Conservation (phyloP, 2,888 invertebrate species). For the Stenoptilia bipunctidactyla region DNA sequence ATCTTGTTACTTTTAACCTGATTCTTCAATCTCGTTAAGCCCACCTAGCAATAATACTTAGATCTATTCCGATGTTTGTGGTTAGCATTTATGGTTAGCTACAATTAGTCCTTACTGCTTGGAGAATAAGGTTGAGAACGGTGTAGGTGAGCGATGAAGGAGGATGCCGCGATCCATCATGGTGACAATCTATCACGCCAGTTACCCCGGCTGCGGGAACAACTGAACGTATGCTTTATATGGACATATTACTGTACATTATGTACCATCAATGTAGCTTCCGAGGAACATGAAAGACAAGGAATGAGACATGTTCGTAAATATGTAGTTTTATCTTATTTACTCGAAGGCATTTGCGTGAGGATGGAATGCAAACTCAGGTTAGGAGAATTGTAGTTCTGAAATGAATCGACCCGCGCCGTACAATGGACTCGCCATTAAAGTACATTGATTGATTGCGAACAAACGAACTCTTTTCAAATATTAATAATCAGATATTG, state of each 20-base stretch:
- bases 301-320: too few relatives aligned
- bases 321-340: too few relatives aligned
- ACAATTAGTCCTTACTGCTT: conserved; percentile 22
- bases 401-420: too few relatives aligned
- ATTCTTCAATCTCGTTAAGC: conserved; percentile 10
- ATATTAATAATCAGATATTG: not conserved
- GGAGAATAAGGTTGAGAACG: not conserved
- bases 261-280: conserved; percentile 1
- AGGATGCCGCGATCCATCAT: conserved; percentile 41
- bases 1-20: conserved; percentile 7
- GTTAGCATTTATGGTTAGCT: conserved; percentile 18
- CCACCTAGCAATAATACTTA: conserved; percentile 21
- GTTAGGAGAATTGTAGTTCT: too few relatives aligned
- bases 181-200: conserved; percentile 44
- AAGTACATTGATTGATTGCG: too few relatives aligned
- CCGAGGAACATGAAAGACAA: not conserved
- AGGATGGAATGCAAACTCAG: too few relatives aligned
- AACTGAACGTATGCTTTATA: conserved; percentile 22
- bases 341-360: too few relatives aligned
- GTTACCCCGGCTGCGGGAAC: conserved; percentile 14
- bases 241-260: conserved; percentile 1
- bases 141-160: conserved; percentile 3
- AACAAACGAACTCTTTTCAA: too few relatives aligned
- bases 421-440: too few relatives aligned
- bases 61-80: conserved; percentile 33